Evolutionary conservation across 1,140 invertebrate species (phyloP), one percentile per base, ranked within the genome.

Genomic region (Maconellicoccus hirsutus): DNA sequence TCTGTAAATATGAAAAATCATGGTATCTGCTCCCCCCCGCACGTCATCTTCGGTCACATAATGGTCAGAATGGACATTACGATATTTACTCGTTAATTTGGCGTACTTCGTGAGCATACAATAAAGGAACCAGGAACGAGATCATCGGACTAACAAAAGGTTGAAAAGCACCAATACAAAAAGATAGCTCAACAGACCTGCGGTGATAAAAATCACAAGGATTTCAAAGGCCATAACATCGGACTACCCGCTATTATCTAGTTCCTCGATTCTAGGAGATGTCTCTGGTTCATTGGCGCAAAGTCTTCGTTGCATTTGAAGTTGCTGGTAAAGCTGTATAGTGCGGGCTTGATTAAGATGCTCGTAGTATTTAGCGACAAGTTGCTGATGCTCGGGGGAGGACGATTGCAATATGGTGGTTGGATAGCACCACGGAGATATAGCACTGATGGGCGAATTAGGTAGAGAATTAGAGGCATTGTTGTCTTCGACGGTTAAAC

Each of bases 301-400:
- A 2, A 66, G 21, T 16, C 61, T 66, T 6, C 61, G 10, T 22
- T 66, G 61, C 61, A 66, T 23, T 66, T 66, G 61, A 4, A 66
- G 19, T 66, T 66, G 61, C 21, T 66, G 61, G 61, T 66, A 66
- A 14, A 66, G 61, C 10, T 26, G 61, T 25, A 66, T 66, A 22
- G 61, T 66, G 22, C 61, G 10, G 10, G 25, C 61, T 26, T 66
- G 61, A 16, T 66, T 66, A 2, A 66, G 22, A 16, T 66, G 61
- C 25, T 66, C 61, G 61, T 66, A 66, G 22, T 66, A 66, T 26
- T 66, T 66, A 26, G 61, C 61, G 3, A 66, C 61, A 1, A 66
- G 25, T 26, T 66, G 61, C 25, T 66, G 61, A 66, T 66, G 61
- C 8, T 66, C 61, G 7, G 61, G 61, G 1, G 61, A 66, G 3